These are phyloP conservation scores for Semicossyphus pulcher DNA, from an alignment of 2,113 vertebrate species.

Conservation along the genomic window DNA sequence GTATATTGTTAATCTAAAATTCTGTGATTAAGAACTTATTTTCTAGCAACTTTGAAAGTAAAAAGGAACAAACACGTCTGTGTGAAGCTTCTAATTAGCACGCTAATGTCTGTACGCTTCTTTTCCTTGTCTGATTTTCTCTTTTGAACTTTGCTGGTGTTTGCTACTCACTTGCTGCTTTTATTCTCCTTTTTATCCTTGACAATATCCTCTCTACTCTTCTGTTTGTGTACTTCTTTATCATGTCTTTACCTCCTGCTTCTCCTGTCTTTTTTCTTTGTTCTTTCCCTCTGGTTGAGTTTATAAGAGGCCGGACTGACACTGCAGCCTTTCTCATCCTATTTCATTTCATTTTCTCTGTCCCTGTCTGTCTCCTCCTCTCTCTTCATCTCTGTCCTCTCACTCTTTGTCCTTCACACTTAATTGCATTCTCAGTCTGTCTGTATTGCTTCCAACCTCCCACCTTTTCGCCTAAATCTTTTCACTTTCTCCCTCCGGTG, in stretches of 20 bases:
- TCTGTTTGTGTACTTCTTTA: neutral
- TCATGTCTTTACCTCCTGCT: neutral
- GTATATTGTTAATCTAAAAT: too few relatives aligned
- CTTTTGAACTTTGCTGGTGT: neutral
- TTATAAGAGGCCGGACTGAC: conserved; percentile 8
- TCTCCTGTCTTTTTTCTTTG: neutral
- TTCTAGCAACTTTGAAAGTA: conserved; percentile 15
- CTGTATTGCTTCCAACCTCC: neutral
- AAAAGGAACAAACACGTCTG: neutral
- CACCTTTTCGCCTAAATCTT: conserved; percentile 21
- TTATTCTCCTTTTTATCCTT: neutral
- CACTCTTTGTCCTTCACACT: conserved; percentile 42
- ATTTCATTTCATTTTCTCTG: conserved; percentile 17
- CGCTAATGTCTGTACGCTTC: conserved; percentile 3
- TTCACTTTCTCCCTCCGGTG: conserved; percentile 19
- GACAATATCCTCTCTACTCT: neutral
- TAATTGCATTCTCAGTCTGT: conserved; percentile 42
- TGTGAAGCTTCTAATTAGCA: conserved; percentile 25
- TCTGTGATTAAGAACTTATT: too few relatives aligned
- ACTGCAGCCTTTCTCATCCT: neutral
- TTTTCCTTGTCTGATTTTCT: neutral
- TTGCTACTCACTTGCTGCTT: conserved; percentile 2
- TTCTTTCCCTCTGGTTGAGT: neutral
- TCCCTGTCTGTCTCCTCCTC: conserved; percentile 12
- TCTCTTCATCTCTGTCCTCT: conserved; percentile 34